Evolutionary conservation across 2,797 vertebrate species (phyloP), one percentile per base, ranked within the genome.

Genomic region (Vultur gryphus): DNA sequence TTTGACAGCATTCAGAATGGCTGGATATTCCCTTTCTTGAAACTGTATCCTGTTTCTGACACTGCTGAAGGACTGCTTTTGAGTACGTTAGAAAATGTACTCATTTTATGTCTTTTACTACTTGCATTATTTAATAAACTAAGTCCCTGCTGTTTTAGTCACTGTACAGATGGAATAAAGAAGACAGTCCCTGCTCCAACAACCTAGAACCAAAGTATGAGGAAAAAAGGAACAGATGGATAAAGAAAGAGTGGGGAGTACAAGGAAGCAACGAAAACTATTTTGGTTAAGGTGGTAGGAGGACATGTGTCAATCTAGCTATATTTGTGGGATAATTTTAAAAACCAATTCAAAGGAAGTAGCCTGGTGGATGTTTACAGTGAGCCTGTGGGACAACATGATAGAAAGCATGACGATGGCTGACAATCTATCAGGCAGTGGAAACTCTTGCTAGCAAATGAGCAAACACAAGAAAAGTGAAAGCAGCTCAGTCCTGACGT

Each of bases 161-260:
- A 44, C 61, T 69, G 33, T 59, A 80, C 6, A 21, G 83, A 86
- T 35, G 46, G 83, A 89, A 90, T 76, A 93, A 91, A 55, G 52
- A 67, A 61, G 33, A 48, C 8, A 37, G 44, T 58, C 21, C 54
- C 41, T 69, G 59, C 62, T 93, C 37, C 77, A 90, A 84, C 62
- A 93, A 79, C 73, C 88, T 43, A 26, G 19, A 84, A 91, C 71
- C 35, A 4, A 90, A 84, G 76, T 67, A 84, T 35, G 44, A 72
- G 62, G 61, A n/a, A 91, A 90, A 86, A 90, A 44, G 77, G 81
- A 94, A 96, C 96, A 97, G 95, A 97, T 95, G 95, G 95, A 84
- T 89, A 89, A 82, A 89, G 87, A 80, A 94, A 96, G 78, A 95
- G 88, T 33, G 41, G 43, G 84, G 93, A 91, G 86, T 49, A 82